Evolutionary conservation across 2,888 invertebrate genomes (phyloP).

Genomic region (Anticlea derivata): DNA sequence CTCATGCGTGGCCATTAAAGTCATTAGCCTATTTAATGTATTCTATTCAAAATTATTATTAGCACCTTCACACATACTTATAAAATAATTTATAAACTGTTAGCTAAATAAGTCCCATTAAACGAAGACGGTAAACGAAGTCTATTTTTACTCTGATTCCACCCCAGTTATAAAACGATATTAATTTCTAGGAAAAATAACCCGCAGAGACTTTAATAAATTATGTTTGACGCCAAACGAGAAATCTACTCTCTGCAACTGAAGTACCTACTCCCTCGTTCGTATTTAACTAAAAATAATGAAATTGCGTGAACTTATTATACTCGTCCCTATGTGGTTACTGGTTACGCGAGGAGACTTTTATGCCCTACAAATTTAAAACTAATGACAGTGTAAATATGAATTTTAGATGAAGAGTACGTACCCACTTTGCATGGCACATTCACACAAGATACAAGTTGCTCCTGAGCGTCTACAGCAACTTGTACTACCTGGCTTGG

Average conservation of each 20-base stretch:
- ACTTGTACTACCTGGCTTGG: too few species aligned
- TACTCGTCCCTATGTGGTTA: slow-evolving; percentile 22
- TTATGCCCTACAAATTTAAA: slow-evolving; percentile 39
- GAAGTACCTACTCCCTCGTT: slow-evolving; percentile 12
- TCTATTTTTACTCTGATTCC: background rate
- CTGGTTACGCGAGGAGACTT: slow-evolving; percentile 31
- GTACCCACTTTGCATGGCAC: slow-evolving; percentile 28
- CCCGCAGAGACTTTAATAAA: slow-evolving; percentile 15
- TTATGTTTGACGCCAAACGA: slow-evolving; percentile 18
- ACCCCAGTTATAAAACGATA: slow-evolving; percentile 4
- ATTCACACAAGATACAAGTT: background rate
- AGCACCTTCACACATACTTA: too few species aligned
- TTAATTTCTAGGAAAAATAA: slow-evolving; percentile 22
- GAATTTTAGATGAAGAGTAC: slow-evolving; percentile 36
- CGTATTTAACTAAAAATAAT: slow-evolving; percentile 30
- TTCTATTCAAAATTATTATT: too few species aligned
- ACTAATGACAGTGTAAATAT: slow-evolving; percentile 39
- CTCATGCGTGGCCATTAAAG: too few species aligned
- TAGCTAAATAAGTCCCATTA: too few species aligned
- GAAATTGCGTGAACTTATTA: slow-evolving; percentile 23
- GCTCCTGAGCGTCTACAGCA: background rate
- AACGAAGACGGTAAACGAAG: slow-evolving; percentile 5
- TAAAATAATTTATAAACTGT: too few species aligned
- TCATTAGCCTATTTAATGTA: too few species aligned
- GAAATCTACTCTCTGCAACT: slow-evolving; percentile 10